Base-by-base conservation (phyloP, 2,888 invertebrate genomes). In the Imbricaverruca yamaguchii region DNA sequence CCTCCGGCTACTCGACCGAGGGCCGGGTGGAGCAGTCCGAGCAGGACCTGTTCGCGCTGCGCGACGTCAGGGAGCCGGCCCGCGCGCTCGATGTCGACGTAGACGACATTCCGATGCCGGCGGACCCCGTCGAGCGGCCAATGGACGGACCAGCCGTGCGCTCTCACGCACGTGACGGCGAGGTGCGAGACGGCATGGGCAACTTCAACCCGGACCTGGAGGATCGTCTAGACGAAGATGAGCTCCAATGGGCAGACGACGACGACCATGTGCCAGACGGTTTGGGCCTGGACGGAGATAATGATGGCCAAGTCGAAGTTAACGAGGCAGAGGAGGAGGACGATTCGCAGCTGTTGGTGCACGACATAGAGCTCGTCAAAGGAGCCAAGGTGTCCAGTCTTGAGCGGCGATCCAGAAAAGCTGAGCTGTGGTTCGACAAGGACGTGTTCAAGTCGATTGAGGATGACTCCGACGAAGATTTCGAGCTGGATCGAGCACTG, bases 381-480 rank as follows among this genome's bases (percentile, higher is more conserved):
- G 79, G 79, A 8, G 23, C 9, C 11, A 79, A 79, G 56, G 79
- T 56, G 9, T 79, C 79, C 9, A 57, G 7, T 13, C 8, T 79
- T 0, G 79, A 79, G 25, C n/a, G 59, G 4, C 79, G 79, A 18
- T 23, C 79, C 1, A 91, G 92, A 85, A 94, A 94, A 86, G 95
- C 95, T 0, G 91, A 94, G 85, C 88, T 94, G 61, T 96, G 96
- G 95, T 94, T 94, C 87, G 92, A 95, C 85, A 93, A 94, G 87
- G 94, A 94, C 83, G 90, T 91, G 84, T 93, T 96, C 84, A 93
- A 94, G 86, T 91, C 93, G 85, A 87, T 96, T 53, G 91, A 93
- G 84, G 91, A 92, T 83, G 95, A 94, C 82, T 92, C 92, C 79
- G 96, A 95, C 86, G 96, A 95, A 87, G 95, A 95, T 84, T 91